Percentiles rank a stretch among this genome's conserved stretches.
Evolutionary conservation across 2,113 vertebrate species (phyloP).

Genomic region (Mirza zaza): DNA sequence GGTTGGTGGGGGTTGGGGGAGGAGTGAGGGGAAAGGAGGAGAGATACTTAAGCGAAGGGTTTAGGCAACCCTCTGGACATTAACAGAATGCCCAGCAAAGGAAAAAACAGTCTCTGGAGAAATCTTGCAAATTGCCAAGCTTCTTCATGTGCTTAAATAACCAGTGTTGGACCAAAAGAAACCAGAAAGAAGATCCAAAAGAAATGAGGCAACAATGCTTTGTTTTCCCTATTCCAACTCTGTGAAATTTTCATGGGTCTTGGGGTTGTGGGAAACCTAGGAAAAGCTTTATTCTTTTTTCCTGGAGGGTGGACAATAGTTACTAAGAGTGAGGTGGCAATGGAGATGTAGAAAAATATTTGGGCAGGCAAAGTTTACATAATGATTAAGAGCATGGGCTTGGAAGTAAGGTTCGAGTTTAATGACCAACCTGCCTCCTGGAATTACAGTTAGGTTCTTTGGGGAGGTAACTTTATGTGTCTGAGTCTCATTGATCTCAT

Average conservation of each 20-base stretch:
- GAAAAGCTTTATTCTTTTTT: background rate
- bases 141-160: background rate
- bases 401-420: background rate
- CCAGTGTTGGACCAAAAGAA: background rate
- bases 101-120: background rate
- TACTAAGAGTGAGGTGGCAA: background rate
- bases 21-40: background rate
- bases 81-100: background rate
- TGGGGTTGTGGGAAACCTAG: background rate
- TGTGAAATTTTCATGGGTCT: background rate
- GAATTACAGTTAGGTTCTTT: background rate
- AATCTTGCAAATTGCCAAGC: background rate
- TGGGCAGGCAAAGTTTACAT: background rate
- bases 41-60: background rate
- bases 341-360: background rate
- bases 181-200: background rate
- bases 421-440: background rate
- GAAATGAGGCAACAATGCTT: background rate
- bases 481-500: background rate
- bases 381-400: background rate
- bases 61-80: background rate
- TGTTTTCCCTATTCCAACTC: background rate
- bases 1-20: accelerated
- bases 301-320: background rate
- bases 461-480: background rate